Evolutionary conservation across 2,113 vertebrate genomes (phyloP), one percentile per base, ranked within the genome.

Genomic region (Fulmarus glacialis): DNA sequence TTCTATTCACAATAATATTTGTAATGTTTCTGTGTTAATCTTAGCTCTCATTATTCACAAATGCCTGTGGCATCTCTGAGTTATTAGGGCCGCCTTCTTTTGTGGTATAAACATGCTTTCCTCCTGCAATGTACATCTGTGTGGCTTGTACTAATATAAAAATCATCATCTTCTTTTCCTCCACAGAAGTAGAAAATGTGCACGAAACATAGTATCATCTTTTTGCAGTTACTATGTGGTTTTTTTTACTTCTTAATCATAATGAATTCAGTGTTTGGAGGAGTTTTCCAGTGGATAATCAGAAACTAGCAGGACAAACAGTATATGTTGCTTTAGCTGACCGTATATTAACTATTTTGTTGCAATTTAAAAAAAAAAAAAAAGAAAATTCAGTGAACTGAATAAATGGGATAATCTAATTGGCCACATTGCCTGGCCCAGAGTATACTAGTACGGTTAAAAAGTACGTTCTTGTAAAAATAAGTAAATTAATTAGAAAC

Each of bases 21-120:
- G 96, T 97, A 97, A 93, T 87, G 84, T 94, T 96, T 97, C 62
- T 95, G 90, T 92, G 83, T 96, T 94, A 92, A 97, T 95, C 67
- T 94, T 97, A 92, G 70, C 82, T 97, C 87, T 93, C 78, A 91
- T 97, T 97, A 93, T 97, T 98, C 55, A 91, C 67, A 92, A 96
- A 95, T 90, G 78, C 90, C 74, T 93, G 73, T 92, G 90, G 81
- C 81, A 95, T 68, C 85, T 56, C 60, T 93, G 93, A 95, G 68
- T 96, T 93, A 85, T 86, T 92, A 81, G 43, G 88, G 66, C 90
- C 58, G 71, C 62, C 32, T 83, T 94, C 91, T 92, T 92, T 96
- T 97, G 90, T 95, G 74, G 72, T 75, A 93, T 92, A 89, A 94
- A 92, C 36, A 75, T 64, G 78, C 67, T 81, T 84, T 86, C 26